Percentiles rank a stretch among this genome's conserved stretches.
phyloP scores from a whole-genome alignment of 1,140 invertebrate species.

The Ostrea edulis region DNA sequence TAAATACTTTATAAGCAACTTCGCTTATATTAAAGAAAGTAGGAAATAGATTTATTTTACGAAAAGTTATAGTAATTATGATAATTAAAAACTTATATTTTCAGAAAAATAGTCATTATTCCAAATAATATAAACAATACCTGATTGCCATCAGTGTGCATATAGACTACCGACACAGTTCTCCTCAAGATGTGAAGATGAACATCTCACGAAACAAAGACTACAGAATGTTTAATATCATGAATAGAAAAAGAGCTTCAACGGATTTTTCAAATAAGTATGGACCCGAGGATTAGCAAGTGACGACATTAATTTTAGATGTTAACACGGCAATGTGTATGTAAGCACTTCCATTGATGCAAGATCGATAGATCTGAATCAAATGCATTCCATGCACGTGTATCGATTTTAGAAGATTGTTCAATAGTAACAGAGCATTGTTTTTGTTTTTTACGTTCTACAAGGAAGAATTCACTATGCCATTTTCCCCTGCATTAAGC shows the following conservation, averaged over 20 bases:
- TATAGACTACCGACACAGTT: background rate
- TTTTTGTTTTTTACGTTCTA: background rate
- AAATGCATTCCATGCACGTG: background rate
- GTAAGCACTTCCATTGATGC: background rate
- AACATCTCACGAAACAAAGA: background rate
- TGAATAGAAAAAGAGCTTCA: background rate
- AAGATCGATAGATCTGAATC: slow-evolving; percentile 2
- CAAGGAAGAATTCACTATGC: too few relatives aligned
- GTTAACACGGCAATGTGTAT: background rate
- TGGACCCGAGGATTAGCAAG: background rate
- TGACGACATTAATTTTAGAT: background rate
- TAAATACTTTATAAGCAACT: too few relatives aligned
- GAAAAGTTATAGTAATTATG: too few relatives aligned
- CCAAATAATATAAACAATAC: background rate
- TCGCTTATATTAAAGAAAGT: too few relatives aligned
- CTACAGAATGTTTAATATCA: background rate
- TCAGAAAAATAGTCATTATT: too few relatives aligned
- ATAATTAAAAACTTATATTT: too few relatives aligned
- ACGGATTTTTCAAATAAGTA: background rate
- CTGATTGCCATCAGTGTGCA: background rate
- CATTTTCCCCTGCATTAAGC: too few relatives aligned
- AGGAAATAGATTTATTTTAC: too few relatives aligned
- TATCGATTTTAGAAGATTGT: slow-evolving; percentile 22
- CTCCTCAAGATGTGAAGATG: background rate
- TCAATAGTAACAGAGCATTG: background rate